Percentiles rank a stretch among this genome's conserved stretches.
Evolutionary conservation across 1,140 invertebrate genomes (phyloP).

Genomic region (Uloborus diversus): DNA sequence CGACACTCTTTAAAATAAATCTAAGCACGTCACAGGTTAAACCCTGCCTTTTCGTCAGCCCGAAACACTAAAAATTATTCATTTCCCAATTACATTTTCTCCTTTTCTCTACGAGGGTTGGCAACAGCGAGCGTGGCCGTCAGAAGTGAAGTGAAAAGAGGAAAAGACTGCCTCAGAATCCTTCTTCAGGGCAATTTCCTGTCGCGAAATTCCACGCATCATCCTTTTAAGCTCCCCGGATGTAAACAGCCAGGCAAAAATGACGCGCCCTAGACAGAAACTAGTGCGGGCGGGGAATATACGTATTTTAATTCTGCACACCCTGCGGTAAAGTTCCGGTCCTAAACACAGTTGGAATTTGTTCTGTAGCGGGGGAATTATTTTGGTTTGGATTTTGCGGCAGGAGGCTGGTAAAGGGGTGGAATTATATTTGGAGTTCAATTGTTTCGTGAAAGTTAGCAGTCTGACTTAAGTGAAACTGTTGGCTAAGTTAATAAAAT

Average conservation of each 20-base stretch:
- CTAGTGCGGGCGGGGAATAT: background rate
- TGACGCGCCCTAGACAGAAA: background rate
- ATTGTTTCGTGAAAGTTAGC: no score
- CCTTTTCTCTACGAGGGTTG: background rate
- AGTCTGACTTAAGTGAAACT: no score
- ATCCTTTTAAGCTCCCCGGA: background rate
- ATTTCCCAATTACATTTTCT: conserved; percentile 10
- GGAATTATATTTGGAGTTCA: background rate
- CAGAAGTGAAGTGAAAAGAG: background rate
- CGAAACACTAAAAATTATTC: conserved; percentile 10
- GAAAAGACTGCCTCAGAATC: background rate
- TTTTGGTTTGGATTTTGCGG: background rate
- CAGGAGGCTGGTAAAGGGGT: background rate
- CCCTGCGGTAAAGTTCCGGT: background rate
- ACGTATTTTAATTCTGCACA: conserved; percentile 2
- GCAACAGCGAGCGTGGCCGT: background rate
- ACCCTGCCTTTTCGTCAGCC: no score
- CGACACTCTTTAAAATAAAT: background rate
- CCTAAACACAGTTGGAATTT: conserved; percentile 2
- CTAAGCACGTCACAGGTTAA: no score
- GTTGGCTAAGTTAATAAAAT: no score
- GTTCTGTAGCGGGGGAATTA: background rate
- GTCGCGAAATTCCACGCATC: conserved; percentile 4
- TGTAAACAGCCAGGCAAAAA: conserved; percentile 17
- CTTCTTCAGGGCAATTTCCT: conserved; percentile 10